phyloP scores from a whole-genome alignment of 92 coral and sea anemone species.

The Epizoanthus fatuus region DNA sequence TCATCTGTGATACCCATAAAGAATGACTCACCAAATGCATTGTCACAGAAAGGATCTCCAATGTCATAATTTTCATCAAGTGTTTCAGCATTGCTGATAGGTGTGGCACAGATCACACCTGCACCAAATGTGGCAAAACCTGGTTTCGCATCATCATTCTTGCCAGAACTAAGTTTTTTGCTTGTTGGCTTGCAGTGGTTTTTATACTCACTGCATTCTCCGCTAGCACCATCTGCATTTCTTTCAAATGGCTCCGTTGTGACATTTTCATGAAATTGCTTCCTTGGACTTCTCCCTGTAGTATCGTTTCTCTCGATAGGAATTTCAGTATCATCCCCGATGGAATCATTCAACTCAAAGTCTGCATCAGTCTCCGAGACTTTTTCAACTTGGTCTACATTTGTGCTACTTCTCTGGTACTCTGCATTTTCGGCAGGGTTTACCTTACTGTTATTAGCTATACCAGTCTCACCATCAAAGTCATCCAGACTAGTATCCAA shows the following conservation, averaged over 20 bases:
- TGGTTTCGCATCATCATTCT: neutral
- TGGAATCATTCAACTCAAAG: neutral
- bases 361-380: neutral
- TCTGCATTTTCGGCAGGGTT: neutral
- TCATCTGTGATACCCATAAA: conserved; percentile 55
- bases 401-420: neutral
- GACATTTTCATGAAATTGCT: neutral
- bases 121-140: conserved; percentile 39
- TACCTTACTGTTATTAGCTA: neutral
- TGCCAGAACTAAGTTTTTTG: neutral
- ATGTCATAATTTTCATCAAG: conserved; percentile 36
- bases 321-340: conserved; percentile 6
- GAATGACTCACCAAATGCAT: conserved; percentile 54
- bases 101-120: conserved; percentile 47
- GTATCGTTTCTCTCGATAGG: neutral
- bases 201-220: neutral
- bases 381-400: neutral
- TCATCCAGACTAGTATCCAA: conserved; percentile 20
- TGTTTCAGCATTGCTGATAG: conserved; percentile 15
- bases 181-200: neutral
- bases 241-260: neutral
- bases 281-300: neutral
- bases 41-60: conserved; percentile 47
- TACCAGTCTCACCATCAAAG: neutral
- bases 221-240: neutral